These are phyloP conservation scores for Remorina albescens DNA, from an alignment of 2,797 vertebrate genomes.

Conservation along the genomic window DNA sequence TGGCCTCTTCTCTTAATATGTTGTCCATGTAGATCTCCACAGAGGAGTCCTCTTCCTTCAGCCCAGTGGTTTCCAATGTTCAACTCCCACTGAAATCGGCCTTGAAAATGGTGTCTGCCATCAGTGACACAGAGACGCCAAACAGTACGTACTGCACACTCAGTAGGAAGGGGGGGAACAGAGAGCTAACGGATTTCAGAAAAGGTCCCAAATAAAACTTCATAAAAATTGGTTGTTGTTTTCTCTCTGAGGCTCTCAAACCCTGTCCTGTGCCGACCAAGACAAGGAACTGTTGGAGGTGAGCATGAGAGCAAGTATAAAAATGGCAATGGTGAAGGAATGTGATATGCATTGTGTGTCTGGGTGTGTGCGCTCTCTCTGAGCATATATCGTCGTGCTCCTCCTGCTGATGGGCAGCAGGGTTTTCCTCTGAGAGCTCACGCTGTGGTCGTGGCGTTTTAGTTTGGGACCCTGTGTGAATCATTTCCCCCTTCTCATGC, in stretches of 20 bases:
- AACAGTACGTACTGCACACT: constrained; percentile 76
- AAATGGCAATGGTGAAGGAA: constrained; percentile 28
- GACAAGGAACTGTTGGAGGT: constrained; percentile 89
- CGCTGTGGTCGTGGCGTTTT: constrained; percentile 31
- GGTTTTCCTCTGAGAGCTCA: neutral
- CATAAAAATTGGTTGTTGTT: constrained; percentile 12
- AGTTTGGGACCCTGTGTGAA: constrained; percentile 35
- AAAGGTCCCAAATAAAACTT: neutral
- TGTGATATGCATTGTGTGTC: constrained; percentile 32
- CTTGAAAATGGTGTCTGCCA: constrained; percentile 89
- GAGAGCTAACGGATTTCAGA: constrained; percentile 1
- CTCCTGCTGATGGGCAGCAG: constrained; percentile 40
- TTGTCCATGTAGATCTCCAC: constrained; percentile 89
- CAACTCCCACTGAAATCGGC: constrained; percentile 94
- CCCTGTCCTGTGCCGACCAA: constrained; percentile 89
- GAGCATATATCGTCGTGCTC: constrained; percentile 42
- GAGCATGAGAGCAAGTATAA: constrained; percentile 46
- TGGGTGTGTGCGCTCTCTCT: constrained; percentile 50
- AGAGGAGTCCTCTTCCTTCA: constrained; percentile 89
- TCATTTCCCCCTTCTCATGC: constrained; percentile 45
- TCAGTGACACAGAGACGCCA: constrained; percentile 80
- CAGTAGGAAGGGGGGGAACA: neutral
- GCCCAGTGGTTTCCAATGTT: constrained; percentile 78
- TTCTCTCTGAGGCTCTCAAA: constrained; percentile 83
- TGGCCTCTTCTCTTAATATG: constrained; percentile 68